phyloP scores from a whole-genome alignment of 2,888 invertebrate genomes.

The Drosophila nr. perissopoda region DNA sequence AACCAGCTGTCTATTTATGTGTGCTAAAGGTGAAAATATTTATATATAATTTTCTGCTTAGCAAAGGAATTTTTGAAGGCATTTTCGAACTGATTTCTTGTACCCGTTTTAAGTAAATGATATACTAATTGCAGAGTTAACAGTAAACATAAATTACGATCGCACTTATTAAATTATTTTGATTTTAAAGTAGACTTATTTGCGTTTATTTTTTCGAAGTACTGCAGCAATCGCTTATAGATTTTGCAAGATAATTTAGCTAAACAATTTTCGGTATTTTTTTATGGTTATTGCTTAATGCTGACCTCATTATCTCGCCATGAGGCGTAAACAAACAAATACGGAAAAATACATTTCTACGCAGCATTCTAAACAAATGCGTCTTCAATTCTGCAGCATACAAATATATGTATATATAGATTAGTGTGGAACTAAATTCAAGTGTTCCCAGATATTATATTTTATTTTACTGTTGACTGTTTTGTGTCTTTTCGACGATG shows the following conservation, averaged over 20 bases:
- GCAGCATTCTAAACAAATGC: constrained; percentile 33
- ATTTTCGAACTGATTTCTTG: not conserved
- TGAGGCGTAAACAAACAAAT: constrained; percentile 37
- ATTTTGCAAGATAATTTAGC: not conserved
- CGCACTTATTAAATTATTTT: not conserved
- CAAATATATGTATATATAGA: constrained; percentile 11
- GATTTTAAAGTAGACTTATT: not conserved
- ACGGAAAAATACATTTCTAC: constrained; percentile 31
- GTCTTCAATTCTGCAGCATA: constrained; percentile 22
- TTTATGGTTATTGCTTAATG: constrained; percentile 25
- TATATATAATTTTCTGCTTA: not conserved
- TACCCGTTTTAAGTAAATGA: not conserved
- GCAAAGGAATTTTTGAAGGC: not conserved
- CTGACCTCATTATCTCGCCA: constrained; percentile 21
- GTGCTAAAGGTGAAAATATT: not conserved
- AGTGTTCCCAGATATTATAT: not conserved
- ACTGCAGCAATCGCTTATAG: not conserved
- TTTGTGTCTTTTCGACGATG: not conserved
- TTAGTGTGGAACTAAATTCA: not conserved
- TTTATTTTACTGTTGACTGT: not conserved
- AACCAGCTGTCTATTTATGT: constrained; percentile 45
- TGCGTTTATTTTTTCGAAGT: not conserved
- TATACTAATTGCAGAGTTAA: not conserved
- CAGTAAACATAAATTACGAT: not conserved
- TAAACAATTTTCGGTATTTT: constrained; percentile 9